phyloP scores from a whole-genome alignment of 2,797 vertebrate species.

The Dermochelys coriacea region DNA sequence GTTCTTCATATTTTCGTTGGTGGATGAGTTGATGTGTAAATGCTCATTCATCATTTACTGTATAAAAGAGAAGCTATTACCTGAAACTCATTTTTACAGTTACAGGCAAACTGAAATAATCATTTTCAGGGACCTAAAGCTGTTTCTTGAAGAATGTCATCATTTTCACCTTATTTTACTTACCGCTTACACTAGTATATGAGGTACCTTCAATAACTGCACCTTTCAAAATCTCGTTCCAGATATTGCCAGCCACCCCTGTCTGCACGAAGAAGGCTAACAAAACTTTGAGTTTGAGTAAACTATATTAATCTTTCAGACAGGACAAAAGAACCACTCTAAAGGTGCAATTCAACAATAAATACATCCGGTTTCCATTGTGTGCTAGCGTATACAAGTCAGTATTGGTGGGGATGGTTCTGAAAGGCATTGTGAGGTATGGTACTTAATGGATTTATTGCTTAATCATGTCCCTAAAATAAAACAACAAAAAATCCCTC shows the following conservation, averaged over 20 bases:
- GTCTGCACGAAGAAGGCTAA: conserved; percentile 11
- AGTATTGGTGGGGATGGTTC: not conserved
- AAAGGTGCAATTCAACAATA: conserved; percentile 7
- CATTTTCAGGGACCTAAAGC: conserved; percentile 85
- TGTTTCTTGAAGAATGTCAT: conserved; percentile 85
- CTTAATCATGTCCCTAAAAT: not conserved
- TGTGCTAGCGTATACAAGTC: not conserved
- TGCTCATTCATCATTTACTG: conserved; percentile 83
- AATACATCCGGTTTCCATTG: not conserved
- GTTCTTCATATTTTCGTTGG: conserved; percentile 81
- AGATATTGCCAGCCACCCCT: conserved; percentile 60
- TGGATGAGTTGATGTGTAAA: conserved; percentile 85
- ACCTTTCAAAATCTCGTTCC: conserved; percentile 60
- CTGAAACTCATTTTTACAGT: conserved; percentile 85
- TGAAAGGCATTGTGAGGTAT: not conserved
- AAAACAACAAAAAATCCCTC: not conserved
- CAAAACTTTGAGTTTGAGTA: conserved; percentile 53
- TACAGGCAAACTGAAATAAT: conserved; percentile 84
- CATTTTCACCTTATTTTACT: conserved; percentile 84
- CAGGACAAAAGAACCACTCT: conserved; percentile 55
- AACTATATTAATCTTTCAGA: conserved; percentile 63
- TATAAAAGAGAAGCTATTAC: conserved; percentile 86
- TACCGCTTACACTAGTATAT: conserved; percentile 79
- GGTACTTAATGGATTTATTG: not conserved
- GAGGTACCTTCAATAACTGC: conserved; percentile 74